Conservation (phyloP, 2,113 vertebrate genomes). For the Chaetorhynchus papuensis region DNA sequence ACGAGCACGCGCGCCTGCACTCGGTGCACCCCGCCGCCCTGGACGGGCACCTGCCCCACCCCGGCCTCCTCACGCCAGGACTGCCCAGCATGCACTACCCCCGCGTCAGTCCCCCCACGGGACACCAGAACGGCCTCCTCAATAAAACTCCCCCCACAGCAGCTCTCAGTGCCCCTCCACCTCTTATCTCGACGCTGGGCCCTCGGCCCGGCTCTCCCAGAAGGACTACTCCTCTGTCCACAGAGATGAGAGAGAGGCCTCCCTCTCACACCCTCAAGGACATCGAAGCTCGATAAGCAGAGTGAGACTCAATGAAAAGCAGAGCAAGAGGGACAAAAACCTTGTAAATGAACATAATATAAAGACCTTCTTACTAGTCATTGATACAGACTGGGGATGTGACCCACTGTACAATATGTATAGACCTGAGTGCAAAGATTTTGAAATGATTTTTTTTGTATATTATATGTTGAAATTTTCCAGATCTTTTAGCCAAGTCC, state of each 20-base stretch:
- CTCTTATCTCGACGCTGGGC: constrained; percentile 90
- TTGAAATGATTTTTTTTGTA: constrained; percentile 79
- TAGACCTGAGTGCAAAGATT: constrained; percentile 73
- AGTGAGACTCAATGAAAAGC: background rate
- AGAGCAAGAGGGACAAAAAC: background rate
- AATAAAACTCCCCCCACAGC: constrained; percentile 93
- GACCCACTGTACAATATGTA: constrained; percentile 74
- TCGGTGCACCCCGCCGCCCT: constrained; percentile 84
- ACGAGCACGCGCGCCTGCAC: constrained; percentile 89
- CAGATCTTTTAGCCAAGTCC: constrained; percentile 78
- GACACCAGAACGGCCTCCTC: constrained; percentile 89
- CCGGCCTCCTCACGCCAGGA: constrained; percentile 83
- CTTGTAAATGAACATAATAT: background rate
- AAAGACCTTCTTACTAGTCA: constrained; percentile 37
- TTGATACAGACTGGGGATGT: constrained; percentile 32
- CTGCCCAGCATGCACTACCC: constrained; percentile 97
- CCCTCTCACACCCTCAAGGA: constrained; percentile 92
- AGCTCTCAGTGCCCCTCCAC: constrained; percentile 92
- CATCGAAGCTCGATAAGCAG: constrained; percentile 90
- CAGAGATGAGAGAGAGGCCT: constrained; percentile 91
- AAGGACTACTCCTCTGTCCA: constrained; percentile 91
- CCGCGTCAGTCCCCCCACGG: constrained; percentile 84
- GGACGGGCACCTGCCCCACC: constrained; percentile 89
- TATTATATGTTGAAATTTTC: constrained; percentile 78
- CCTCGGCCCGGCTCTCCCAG: constrained; percentile 86